These are phyloP conservation scores for Sparus aurata DNA, from an alignment of 2,797 vertebrate genomes.

Conservation along the genomic window DNA sequence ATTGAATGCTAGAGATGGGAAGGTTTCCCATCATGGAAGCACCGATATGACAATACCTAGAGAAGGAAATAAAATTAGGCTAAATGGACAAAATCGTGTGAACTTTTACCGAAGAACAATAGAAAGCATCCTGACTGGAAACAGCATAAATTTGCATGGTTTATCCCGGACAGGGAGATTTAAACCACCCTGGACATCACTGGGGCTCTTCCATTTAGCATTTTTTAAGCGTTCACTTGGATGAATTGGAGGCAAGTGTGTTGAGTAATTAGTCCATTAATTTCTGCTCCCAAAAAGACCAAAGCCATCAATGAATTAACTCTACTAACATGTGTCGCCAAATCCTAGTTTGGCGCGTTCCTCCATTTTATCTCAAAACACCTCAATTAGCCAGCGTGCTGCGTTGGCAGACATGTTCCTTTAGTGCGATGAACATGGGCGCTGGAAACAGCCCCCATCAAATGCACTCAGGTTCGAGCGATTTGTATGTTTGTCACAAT, in stretches of 20 bases:
- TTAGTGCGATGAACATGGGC: slow-evolving; percentile 3
- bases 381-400: slow-evolving; percentile 2
- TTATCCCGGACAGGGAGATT: too few relatives aligned
- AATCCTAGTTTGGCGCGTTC: slow-evolving; percentile 1
- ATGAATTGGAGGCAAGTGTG: neutral
- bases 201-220: neutral
- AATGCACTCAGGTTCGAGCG: neutral
- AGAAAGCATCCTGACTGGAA: too few relatives aligned
- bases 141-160: too few relatives aligned
- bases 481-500: neutral
- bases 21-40: neutral
- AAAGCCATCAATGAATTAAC: slow-evolving; percentile 1
- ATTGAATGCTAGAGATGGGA: neutral
- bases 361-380: slow-evolving; percentile 20
- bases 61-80: too few relatives aligned
- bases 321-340: neutral
- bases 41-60: too few relatives aligned
- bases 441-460: slow-evolving; percentile 7
- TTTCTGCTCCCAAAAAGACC: neutral
- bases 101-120: too few relatives aligned
- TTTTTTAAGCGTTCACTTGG: neutral
- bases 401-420: slow-evolving; percentile 14
- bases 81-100: too few relatives aligned
- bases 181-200: too few relatives aligned
- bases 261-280: neutral